These are phyloP conservation scores for Rhynchotus rufescens DNA, from an alignment of 2,797 vertebrate genomes.

Conservation along the genomic window DNA sequence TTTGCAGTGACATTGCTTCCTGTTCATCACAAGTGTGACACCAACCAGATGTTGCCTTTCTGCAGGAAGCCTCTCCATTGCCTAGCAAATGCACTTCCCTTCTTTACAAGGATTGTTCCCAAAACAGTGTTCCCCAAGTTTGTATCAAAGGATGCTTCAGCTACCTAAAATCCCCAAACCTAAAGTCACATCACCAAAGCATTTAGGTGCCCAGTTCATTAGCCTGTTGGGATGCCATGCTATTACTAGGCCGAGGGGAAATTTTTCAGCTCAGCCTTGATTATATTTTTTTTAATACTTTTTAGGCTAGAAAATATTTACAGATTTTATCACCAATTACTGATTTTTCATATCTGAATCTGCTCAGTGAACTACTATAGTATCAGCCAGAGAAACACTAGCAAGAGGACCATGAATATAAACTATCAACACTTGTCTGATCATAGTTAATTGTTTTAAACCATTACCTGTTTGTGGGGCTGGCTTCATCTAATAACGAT, in stretches of 20 bases:
- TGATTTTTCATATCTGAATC: not conserved
- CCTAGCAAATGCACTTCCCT: not conserved
- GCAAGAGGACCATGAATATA: not conserved
- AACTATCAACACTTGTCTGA: not conserved
- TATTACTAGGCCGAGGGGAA: not conserved
- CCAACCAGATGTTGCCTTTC: slow-evolving; percentile 4
- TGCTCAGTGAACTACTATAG: not conserved
- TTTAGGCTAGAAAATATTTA: not conserved
- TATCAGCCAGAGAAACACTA: not conserved
- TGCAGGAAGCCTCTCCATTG: not conserved
- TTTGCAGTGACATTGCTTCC: not conserved
- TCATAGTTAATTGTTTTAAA: not conserved
- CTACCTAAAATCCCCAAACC: not conserved
- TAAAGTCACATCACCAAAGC: not conserved
- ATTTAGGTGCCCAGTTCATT: not conserved
- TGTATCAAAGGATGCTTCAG: not conserved
- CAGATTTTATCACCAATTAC: not conserved
- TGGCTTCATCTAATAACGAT: not conserved
- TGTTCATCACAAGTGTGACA: not conserved
- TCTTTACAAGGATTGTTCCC: not conserved
- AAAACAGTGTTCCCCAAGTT: not conserved
- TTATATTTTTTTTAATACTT: not conserved
- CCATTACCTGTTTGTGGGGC: not conserved
- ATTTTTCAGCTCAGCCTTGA: not conserved
- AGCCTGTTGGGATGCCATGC: not conserved